Evolutionary conservation across 2,888 invertebrate species (phyloP), one percentile per base, ranked within the genome.

Genomic region (Homarus gammarus): DNA sequence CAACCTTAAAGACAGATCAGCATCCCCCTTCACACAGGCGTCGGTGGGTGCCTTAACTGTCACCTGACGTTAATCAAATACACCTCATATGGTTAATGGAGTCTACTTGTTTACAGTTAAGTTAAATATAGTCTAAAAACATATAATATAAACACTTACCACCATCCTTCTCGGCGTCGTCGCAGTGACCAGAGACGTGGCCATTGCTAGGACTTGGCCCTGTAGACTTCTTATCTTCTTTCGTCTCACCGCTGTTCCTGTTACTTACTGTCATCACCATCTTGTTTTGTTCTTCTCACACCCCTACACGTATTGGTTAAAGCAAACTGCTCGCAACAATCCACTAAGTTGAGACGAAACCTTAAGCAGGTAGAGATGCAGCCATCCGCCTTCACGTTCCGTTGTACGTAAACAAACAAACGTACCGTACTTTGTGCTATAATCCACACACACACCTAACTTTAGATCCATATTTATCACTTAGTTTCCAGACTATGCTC

Each of bases 241-340:
- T 89, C 15, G 72, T 64, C 49, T 89, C 89, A 31, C 73, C 75
- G 73, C 64, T 85, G 79, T 73, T 89, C 84, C 79, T 89, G 73
- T 84, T 89, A 73, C 89, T 89, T 27, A 85, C 89, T 33, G 89
- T 89, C n/a, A n/a, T n/a, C 31, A 89, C 89, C 89, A 89, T 89
- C 70, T 40, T 85, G 22, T 33, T 31, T 36, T 27, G 27, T 36
- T 22, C 8, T 22, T 68, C 31, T 40, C 44, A 18, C 77, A 15
- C 33, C 8, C 64, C 70, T 22, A 64, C 12, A 27, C n/a, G 38
- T 15, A 40, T 5, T 6, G 27, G 12, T 36, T 1, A 3, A 40
- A 31, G 75, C 18, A 18, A 56, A 3, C 44, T 15, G 40, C 12
- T 40, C 75, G 6, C 36, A 15, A 27, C 31, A 22, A 64, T 22